Evolutionary conservation across 2,113 vertebrate genomes (phyloP).

Genomic region (Aegithalos caudatus): DNA sequence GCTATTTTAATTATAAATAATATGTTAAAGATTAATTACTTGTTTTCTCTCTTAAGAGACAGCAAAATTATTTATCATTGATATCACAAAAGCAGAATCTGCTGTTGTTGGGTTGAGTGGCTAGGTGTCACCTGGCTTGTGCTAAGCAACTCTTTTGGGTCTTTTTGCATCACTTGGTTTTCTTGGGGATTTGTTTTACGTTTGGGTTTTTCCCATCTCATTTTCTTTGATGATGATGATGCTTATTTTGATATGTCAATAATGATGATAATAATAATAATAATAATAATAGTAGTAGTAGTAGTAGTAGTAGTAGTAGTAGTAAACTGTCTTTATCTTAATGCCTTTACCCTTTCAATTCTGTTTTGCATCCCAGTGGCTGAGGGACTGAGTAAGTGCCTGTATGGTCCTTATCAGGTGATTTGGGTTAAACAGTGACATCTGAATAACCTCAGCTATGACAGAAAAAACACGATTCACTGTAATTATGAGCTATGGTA

Average conservation of each 20-base stretch:
- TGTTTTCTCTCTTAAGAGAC: neutral
- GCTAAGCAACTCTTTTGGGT: fast-evolving
- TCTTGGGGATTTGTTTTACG: neutral
- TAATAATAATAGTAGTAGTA: too few species aligned
- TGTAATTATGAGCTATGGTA: neutral
- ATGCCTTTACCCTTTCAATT: neutral
- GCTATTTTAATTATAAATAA: neutral
- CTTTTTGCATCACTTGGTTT: neutral
- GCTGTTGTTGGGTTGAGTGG: fast-evolving
- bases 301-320: too few species aligned
- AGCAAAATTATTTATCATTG: neutral
- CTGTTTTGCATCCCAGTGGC: neutral
- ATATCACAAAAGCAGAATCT: neutral
- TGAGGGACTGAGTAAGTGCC: fast-evolving
- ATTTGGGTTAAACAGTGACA: neutral
- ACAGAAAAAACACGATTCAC: neutral
- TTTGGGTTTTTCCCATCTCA: fast-evolving
- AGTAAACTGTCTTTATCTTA: neutral
- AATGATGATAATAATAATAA: neutral
- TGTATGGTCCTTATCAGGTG: fast-evolving
- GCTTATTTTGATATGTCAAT: neutral
- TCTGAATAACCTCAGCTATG: neutral
- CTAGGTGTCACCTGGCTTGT: fast-evolving
- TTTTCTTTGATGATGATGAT: neutral
- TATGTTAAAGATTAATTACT: neutral